Evolutionary conservation across 64 coral and sea anemone species (phyloP).

Genomic region (Orbicella faveolata): DNA sequence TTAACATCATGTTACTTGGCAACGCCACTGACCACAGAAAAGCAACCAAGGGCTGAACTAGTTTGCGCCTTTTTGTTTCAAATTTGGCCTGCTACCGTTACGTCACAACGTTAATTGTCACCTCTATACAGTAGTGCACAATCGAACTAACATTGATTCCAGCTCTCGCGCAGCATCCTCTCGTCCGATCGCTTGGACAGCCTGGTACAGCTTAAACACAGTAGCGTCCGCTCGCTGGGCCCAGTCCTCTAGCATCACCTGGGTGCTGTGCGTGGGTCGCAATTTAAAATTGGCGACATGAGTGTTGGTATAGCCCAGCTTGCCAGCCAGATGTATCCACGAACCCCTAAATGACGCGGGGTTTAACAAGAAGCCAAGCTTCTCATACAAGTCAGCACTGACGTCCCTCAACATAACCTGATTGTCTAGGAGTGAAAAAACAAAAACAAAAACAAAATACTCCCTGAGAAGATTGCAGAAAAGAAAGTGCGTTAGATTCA

Average conservation of each 20-base stretch:
- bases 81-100: too few species aligned
- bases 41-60: too few species aligned
- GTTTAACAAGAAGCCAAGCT: constrained; percentile 43
- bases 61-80: too few species aligned
- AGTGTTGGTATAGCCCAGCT: constrained; percentile 8
- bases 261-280: constrained; percentile 39
- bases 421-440: neutral
- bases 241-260: constrained; percentile 43
- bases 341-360: constrained; percentile 15
- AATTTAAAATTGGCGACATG: constrained; percentile 57
- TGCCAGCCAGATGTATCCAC: constrained; percentile 54
- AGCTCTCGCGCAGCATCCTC: constrained; percentile 35
- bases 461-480: neutral
- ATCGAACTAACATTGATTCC: constrained; percentile 7
- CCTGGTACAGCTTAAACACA: constrained; percentile 35
- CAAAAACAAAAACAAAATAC: neutral
- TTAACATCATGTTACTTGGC: too few species aligned
- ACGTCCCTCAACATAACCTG: constrained; percentile 50
- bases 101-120: neutral
- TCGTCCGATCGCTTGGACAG: constrained; percentile 41
- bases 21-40: too few species aligned
- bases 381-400: constrained; percentile 35
- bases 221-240: neutral
- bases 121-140: neutral
- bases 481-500: too few species aligned